Evolutionary conservation across 1,140 invertebrate species (phyloP).

Genomic region (Harpegnathos saltator): DNA sequence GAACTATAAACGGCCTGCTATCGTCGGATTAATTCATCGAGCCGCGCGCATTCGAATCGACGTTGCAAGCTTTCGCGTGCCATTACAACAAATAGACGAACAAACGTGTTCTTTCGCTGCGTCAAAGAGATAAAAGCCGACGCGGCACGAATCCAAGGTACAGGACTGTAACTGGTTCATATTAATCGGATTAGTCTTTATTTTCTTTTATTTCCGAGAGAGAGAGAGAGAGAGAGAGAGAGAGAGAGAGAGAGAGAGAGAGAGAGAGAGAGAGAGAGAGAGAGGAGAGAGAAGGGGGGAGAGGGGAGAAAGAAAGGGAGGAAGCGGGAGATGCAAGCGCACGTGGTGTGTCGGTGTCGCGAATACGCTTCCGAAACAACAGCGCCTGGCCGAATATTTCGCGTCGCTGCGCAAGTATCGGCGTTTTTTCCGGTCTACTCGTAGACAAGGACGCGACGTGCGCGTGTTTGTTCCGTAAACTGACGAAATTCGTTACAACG

Average conservation of each 20-base stretch:
- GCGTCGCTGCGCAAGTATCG: background rate
- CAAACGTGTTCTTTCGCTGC: constrained; percentile 3
- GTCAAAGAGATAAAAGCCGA: constrained; percentile 30
- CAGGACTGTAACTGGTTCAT: background rate
- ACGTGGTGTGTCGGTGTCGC: background rate
- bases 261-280: background rate
- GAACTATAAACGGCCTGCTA: background rate
- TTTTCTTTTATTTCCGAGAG: background rate
- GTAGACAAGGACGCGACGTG: constrained; percentile 18
- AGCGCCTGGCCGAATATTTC: constrained; percentile 25
- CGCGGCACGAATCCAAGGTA: constrained; percentile 2
- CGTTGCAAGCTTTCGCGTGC: constrained; percentile 8
- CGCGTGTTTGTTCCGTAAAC: constrained; percentile 53
- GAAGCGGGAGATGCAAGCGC: background rate
- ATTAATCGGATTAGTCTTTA: constrained; percentile 66
- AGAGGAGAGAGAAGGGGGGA: too few relatives aligned
- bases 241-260: background rate
- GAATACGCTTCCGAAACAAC: constrained; percentile 31
- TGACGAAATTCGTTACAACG: constrained; percentile 46
- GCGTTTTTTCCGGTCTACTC: constrained; percentile 4
- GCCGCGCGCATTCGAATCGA: background rate
- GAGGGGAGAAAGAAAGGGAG: too few relatives aligned
- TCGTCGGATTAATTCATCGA: constrained; percentile 13
- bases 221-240: background rate
- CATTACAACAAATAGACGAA: constrained; percentile 34